Evolutionary conservation across 2,113 vertebrate genomes (phyloP).

Genomic region (Tragelaphus imberbis): DNA sequence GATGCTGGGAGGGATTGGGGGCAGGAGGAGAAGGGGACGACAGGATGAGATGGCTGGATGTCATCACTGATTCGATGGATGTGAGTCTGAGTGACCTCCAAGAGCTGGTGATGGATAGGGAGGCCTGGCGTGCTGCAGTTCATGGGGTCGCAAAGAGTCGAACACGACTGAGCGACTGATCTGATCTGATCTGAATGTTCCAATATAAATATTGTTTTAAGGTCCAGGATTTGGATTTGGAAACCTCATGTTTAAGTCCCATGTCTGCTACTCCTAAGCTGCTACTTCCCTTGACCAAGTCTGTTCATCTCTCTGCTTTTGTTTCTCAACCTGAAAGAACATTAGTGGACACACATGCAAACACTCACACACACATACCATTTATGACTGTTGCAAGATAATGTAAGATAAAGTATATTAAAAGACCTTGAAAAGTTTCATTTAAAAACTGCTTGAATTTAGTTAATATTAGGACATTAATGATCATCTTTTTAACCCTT

Average conservation of each 20-base stretch:
- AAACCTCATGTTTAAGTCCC: neutral
- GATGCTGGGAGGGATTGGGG: too few species aligned
- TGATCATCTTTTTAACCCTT: neutral
- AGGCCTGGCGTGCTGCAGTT: too few species aligned
- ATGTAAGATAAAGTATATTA: neutral
- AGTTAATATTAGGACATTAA: neutral
- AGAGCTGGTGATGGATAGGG: too few species aligned
- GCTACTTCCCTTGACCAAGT: neutral
- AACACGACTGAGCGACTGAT: too few species aligned
- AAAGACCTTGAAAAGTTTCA: neutral
- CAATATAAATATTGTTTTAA: neutral
- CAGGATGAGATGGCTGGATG: too few species aligned
- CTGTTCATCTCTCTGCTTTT: neutral
- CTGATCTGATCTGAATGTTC: too few species aligned
- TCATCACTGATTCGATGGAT: too few species aligned
- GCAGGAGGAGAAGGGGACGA: too few species aligned
- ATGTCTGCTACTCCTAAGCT: neutral
- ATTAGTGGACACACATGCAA: neutral
- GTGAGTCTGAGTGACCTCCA: too few species aligned
- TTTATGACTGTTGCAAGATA: neutral
- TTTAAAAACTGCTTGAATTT: neutral
- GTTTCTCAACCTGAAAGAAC: neutral
- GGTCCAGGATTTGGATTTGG: neutral
- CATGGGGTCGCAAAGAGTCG: too few species aligned
- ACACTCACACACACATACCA: neutral